Conservation (phyloP, 2,113 vertebrate genomes). For the Mohoua ochrocephala region DNA sequence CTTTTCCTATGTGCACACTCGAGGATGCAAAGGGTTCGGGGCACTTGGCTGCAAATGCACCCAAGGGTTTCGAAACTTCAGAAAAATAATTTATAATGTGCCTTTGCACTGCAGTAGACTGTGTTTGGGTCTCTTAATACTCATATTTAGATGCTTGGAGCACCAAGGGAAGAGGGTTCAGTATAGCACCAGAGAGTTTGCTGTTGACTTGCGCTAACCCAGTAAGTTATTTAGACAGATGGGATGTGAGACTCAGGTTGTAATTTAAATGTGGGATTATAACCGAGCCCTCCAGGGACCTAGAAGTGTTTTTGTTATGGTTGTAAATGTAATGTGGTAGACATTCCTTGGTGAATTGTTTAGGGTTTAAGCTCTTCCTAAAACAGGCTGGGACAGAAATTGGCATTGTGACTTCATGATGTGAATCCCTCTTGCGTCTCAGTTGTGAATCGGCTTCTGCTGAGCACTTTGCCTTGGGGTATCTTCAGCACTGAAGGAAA, state of each 20-base stretch:
- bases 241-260: neutral
- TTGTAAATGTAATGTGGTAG: neutral
- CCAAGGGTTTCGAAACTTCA: neutral
- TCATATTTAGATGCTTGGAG: neutral
- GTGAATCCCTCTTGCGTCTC: neutral
- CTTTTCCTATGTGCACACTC: accelerated
- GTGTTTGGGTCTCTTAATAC: neutral
- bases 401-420: neutral
- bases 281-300: neutral
- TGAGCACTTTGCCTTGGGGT: neutral
- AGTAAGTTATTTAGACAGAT: neutral
- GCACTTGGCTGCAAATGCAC: neutral
- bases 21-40: neutral
- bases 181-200: neutral
- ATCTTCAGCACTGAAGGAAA: neutral
- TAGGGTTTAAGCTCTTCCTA: neutral
- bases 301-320: neutral
- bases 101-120: neutral
- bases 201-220: neutral
- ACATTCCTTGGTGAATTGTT: neutral
- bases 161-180: neutral
- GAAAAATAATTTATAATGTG: neutral
- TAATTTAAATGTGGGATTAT: neutral
- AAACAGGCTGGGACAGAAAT: neutral
- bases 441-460: neutral